Evolutionary conservation across 37 sponge, comb jelly and placozoan genomes (phyloP).

Genomic region (Geodia barretti): DNA sequence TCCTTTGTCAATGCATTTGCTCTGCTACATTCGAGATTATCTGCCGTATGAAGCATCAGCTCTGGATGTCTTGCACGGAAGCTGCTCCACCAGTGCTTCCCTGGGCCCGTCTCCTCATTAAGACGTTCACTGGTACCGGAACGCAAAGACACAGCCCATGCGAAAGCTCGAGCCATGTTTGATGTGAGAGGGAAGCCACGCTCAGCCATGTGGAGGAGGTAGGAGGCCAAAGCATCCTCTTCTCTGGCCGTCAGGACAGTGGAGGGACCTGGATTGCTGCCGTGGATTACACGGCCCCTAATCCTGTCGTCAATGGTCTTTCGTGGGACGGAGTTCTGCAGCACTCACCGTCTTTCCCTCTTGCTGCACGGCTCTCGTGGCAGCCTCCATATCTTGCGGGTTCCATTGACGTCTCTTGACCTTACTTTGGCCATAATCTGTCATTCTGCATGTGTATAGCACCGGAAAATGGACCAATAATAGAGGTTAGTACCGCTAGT

Average conservation of each 20-base stretch:
- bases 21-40: conserved; percentile 8
- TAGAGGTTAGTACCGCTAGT: too few relatives aligned
- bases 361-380: too few relatives aligned
- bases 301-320: conserved; percentile 12
- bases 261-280: not conserved
- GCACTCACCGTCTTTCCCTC: too few relatives aligned
- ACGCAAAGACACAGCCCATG: not conserved
- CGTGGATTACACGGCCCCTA: conserved; percentile 2
- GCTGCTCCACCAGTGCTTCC: conserved; percentile 14
- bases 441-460: too few relatives aligned
- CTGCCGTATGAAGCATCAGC: not conserved
- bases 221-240: not conserved
- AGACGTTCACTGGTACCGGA: not conserved
- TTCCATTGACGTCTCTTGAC: too few relatives aligned
- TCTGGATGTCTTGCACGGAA: conserved; percentile 7
- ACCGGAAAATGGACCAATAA: too few relatives aligned
- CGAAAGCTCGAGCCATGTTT: conserved; percentile 1
- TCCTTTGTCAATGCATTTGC: conserved; percentile 2
- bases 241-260: not conserved
- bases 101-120: not conserved
- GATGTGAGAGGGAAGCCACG: conserved; percentile 10
- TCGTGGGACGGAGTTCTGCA: conserved; percentile 14
- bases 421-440: too few relatives aligned
- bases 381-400: too few relatives aligned
- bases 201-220: conserved; percentile 12